phyloP scores from a whole-genome alignment of 2,888 invertebrate genomes.

The Cheilosia grossa region DNA sequence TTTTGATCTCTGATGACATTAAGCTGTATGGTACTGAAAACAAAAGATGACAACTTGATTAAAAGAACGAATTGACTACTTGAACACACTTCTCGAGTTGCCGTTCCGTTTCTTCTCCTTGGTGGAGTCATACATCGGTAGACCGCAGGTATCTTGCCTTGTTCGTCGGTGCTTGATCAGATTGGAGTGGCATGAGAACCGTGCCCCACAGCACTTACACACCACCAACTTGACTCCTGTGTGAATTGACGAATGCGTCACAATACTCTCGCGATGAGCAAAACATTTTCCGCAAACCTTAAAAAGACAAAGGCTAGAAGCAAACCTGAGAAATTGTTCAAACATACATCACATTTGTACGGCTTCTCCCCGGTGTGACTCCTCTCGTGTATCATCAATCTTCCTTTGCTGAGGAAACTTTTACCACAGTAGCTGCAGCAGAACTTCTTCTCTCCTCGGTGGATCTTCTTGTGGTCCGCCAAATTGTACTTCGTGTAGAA shows the following conservation, averaged over 20 bases:
- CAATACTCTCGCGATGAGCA: slow-evolving; percentile 83
- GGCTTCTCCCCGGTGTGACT: slow-evolving; percentile 80
- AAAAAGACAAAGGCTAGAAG: background rate
- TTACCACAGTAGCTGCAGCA: slow-evolving; percentile 81
- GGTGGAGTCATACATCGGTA: slow-evolving; percentile 78
- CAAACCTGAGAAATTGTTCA: background rate
- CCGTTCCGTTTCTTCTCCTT: slow-evolving; percentile 77
- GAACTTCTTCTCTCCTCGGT: slow-evolving; percentile 79
- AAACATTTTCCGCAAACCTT: slow-evolving; percentile 83
- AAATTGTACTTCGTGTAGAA: slow-evolving; percentile 79
- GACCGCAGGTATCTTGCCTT: slow-evolving; percentile 83
- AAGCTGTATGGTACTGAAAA: slow-evolving; percentile 77
- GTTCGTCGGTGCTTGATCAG: slow-evolving; percentile 83
- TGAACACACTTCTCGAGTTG: slow-evolving; percentile 76
- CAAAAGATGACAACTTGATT: background rate
- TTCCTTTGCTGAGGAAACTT: slow-evolving; percentile 79
- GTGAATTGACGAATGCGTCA: slow-evolving; percentile 84
- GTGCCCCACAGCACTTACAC: slow-evolving; percentile 83
- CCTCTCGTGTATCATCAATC: slow-evolving; percentile 80
- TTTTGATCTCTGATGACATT: slow-evolving; percentile 78
- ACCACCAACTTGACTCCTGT: slow-evolving; percentile 81
- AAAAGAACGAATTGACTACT: background rate
- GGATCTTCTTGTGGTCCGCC: slow-evolving; percentile 79
- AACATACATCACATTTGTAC: slow-evolving; percentile 80
- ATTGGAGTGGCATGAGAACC: slow-evolving; percentile 84